Evolutionary conservation across 2,797 vertebrate genomes (phyloP), one percentile per base, ranked within the genome.

Genomic region (Argyrosomus regius): DNA sequence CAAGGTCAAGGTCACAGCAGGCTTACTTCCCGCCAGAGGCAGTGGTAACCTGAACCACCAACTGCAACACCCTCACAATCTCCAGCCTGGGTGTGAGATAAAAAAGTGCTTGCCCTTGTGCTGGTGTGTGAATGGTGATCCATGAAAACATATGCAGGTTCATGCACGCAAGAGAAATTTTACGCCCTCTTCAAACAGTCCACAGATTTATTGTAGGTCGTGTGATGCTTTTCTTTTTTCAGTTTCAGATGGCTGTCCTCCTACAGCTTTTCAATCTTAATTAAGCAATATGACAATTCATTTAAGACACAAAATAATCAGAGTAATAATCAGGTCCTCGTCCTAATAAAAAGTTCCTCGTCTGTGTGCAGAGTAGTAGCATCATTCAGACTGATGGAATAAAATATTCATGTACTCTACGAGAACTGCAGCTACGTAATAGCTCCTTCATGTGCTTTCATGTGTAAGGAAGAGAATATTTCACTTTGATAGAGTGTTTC

Each of bases 1-100:
- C 91, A 93, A 86, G 87, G 89, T 93, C 85, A 93, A 94, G 93
- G 94, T 93, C 92, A 88, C 86, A 91, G 90, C 74, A 84, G 87
- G 86, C 82, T 78, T 79, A 79, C 85, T 89, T 90, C 79, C 88
- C 45, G 81, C 92, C 87, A 86, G 86, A 86, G 86, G 91, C 85
- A 78, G 88, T 81, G 83, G 94, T 93, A 95, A 95, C 92, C 85
- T 91, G 92, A 95, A 91, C 91, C 93, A 88, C 84, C 86, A 80
- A 90, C 90, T 85, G 89, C 85, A 92, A 82, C 73, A 78, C 63
- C 43, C 61, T 82, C 78, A 57, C 86, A 58, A 63, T 66, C 85
- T 79, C 67, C 80, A 64, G 56, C 82, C 75, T 49, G 73, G 76
- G 81, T 88, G 88, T 87, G 83, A 90, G 80, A 72, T 81, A 60